Conservation (phyloP, 2,113 vertebrate species). For the Solenodon paradoxus region DNA sequence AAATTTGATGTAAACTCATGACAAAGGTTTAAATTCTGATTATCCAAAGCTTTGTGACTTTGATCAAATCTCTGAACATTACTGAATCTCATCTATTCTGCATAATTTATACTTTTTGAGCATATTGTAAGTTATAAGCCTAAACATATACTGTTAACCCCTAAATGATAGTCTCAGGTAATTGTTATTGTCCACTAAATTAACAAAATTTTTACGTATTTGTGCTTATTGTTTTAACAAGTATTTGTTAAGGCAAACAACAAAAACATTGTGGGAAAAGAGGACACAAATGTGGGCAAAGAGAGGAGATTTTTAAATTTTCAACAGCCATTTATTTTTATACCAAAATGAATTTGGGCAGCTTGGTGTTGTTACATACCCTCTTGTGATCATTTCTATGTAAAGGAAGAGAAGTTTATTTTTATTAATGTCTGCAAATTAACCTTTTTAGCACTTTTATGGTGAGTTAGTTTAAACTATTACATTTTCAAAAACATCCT, state of each 20-base stretch:
- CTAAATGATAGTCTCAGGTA: not conserved
- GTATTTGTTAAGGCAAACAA: not conserved
- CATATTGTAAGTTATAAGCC: not conserved
- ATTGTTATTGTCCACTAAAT: not conserved
- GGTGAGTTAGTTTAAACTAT: constrained; percentile 17
- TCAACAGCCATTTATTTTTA: constrained; percentile 19
- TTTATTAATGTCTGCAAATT: constrained; percentile 41
- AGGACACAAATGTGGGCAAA: constrained; percentile 20
- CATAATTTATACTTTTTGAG: not conserved
- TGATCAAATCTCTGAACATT: not conserved
- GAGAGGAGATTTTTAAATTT: not conserved
- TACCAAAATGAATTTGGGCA: constrained; percentile 18
- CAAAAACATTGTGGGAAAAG: not conserved
- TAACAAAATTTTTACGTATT: not conserved
- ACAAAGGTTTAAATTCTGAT: not conserved
- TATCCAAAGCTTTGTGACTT: not conserved
- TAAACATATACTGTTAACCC: not conserved
- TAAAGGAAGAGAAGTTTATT: constrained; percentile 15
- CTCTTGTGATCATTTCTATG: constrained; percentile 19
- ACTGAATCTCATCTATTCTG: not conserved
- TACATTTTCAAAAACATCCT: constrained; percentile 35
- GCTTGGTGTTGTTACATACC: not conserved
- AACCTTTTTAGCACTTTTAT: constrained; percentile 44
- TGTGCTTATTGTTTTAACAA: constrained; percentile 20
- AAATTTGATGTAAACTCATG: not conserved